These are phyloP conservation scores for Zenarchopterus dispar DNA, from an alignment of 2,797 vertebrate genomes.

Conservation along the genomic window DNA sequence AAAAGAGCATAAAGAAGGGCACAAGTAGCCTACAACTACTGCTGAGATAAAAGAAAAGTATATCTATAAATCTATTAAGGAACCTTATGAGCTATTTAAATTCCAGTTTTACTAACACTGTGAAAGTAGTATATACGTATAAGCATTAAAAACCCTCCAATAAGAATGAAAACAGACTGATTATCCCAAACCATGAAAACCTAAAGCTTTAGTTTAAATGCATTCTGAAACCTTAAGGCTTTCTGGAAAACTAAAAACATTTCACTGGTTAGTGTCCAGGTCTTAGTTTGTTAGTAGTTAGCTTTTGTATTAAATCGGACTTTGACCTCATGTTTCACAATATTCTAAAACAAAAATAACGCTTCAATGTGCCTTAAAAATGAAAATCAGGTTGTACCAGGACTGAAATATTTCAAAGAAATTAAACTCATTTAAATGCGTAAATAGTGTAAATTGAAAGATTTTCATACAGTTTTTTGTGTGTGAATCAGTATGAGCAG, in stretches of 20 bases:
- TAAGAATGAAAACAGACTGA: neutral
- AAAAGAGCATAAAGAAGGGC: neutral
- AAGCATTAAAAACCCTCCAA: too few relatives aligned
- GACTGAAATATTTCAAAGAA: too few relatives aligned
- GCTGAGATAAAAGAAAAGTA: conserved; percentile 7
- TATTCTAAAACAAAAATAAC: too few relatives aligned
- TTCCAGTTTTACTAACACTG: too few relatives aligned
- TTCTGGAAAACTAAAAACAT: neutral
- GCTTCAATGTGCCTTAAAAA: too few relatives aligned
- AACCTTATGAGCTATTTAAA: too few relatives aligned
- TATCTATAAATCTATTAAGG: neutral
- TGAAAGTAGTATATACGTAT: neutral
- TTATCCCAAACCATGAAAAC: neutral
- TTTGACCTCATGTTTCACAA: neutral
- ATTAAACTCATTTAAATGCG: too few relatives aligned
- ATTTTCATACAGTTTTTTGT: neutral
- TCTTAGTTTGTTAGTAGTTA: neutral
- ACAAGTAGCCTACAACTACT: neutral
- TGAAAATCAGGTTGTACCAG: too few relatives aligned
- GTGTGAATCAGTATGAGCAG: neutral
- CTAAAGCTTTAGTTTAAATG: neutral
- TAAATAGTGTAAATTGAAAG: too few relatives aligned
- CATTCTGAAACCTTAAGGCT: neutral
- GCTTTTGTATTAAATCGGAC: neutral
- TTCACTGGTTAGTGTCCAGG: too few relatives aligned